Conservation (phyloP, 2,888 invertebrate species). For the Atethmia centrago region DNA sequence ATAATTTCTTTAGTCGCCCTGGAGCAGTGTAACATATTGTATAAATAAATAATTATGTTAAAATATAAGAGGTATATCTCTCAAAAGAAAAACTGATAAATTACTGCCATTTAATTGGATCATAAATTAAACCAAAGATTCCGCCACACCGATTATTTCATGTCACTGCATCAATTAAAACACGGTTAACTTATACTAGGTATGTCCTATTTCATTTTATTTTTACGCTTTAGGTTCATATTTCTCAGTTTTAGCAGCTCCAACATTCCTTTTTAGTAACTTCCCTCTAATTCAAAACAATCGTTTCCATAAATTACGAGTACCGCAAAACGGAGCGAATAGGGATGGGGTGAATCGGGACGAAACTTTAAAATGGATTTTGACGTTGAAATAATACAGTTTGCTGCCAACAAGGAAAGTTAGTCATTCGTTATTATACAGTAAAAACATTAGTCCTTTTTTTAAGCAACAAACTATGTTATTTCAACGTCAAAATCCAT, state of each 20-base stretch:
- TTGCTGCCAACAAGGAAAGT: too few species aligned
- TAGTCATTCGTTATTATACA: too few species aligned
- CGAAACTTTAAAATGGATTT: too few species aligned
- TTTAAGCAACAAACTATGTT: too few species aligned
- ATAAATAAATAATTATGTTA: slow-evolving; percentile 38
- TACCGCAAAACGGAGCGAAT: too few species aligned
- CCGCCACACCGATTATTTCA: slow-evolving; percentile 27
- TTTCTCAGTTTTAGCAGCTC: slow-evolving; percentile 12
- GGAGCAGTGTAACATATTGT: slow-evolving; percentile 32
- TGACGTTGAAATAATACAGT: too few species aligned
- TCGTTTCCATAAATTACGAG: slow-evolving; percentile 17
- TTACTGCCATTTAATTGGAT: slow-evolving; percentile 34
- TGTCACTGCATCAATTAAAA: background rate
- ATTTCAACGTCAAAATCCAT: too few species aligned
- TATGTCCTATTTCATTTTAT: background rate
- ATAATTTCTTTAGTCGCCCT: slow-evolving; percentile 28
- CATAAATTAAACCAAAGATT: slow-evolving; percentile 60
- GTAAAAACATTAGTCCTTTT: too few species aligned
- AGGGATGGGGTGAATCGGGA: too few species aligned
- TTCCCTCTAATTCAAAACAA: background rate
- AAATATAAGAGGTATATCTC: slow-evolving; percentile 30
- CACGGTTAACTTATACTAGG: background rate
- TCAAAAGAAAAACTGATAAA: slow-evolving; percentile 26
- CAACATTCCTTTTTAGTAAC: slow-evolving; percentile 41
- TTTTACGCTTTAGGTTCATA: slow-evolving; percentile 47